phyloP scores from a whole-genome alignment of 30 jellyfish, hydroid and myxozoan species.

The Turritopsis rubra region DNA sequence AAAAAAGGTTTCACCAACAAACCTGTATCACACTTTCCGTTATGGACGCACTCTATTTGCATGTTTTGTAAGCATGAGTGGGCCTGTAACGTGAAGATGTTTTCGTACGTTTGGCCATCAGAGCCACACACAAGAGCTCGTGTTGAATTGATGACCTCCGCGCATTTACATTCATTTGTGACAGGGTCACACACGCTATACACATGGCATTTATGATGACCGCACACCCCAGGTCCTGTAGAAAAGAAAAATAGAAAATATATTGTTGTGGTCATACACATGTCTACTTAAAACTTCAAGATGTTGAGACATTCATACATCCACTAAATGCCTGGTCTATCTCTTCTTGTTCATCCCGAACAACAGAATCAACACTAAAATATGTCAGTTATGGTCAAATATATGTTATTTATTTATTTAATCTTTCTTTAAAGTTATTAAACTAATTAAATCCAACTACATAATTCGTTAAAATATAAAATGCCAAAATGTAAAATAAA shows the following conservation, averaged over 20 bases:
- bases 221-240: constrained; percentile 22
- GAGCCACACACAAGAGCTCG: constrained; percentile 22
- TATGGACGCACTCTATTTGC: background rate
- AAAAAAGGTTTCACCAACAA: background rate
- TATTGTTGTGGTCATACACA: background rate
- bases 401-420: too few relatives aligned
- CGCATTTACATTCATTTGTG: constrained; percentile 17
- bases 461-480: too few relatives aligned
- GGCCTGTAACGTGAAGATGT: background rate
- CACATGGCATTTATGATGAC: background rate
- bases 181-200: constrained; percentile 10
- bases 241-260: background rate
- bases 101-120: background rate
- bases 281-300: too few relatives aligned
- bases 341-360: too few relatives aligned
- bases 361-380: too few relatives aligned
- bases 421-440: too few relatives aligned
- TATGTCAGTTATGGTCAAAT: too few relatives aligned
- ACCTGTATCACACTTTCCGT: constrained; percentile 8
- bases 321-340: too few relatives aligned
- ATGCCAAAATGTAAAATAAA: too few relatives aligned
- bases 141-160: background rate
- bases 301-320: too few relatives aligned
- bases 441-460: too few relatives aligned
- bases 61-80: constrained; percentile 5